phyloP scores from a whole-genome alignment of 2,797 vertebrate genomes.

The Phoxinus dragarum region DNA sequence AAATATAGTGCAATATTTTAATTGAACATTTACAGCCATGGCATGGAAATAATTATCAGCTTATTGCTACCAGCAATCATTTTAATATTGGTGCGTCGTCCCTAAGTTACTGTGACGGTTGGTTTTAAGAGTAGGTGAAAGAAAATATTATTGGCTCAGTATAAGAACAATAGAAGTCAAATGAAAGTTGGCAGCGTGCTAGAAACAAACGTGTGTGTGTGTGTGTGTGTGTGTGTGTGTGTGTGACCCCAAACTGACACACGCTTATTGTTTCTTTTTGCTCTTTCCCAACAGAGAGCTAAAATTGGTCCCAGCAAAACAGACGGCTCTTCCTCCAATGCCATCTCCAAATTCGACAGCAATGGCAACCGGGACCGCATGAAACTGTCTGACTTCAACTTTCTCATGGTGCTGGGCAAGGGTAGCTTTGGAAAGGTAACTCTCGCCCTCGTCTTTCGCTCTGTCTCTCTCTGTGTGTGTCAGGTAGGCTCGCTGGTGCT shows the following conservation, averaged over 20 bases:
- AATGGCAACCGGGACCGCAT: conserved; percentile 93
- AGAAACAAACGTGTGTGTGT: too few relatives aligned
- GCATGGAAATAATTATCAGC: neutral
- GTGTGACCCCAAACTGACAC: neutral
- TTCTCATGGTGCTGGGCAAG: conserved; percentile 97
- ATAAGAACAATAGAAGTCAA: conserved; percentile 22
- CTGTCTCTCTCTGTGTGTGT: conserved; percentile 28
- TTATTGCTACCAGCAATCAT: neutral
- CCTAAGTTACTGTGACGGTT: neutral
- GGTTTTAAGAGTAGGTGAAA: neutral
- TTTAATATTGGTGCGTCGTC: neutral
- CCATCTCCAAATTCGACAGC: conserved; percentile 90
- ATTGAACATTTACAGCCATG: neutral
- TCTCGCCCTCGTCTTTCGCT: neutral
- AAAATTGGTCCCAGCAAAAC: conserved; percentile 85
- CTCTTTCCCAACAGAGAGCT: conserved; percentile 82
- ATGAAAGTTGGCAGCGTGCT: neutral
- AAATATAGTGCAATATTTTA: neutral
- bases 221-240: conserved; percentile 13
- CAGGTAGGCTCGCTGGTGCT: conserved; percentile 59
- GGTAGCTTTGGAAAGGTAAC: conserved; percentile 97
- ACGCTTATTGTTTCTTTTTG: conserved; percentile 38
- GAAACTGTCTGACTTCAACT: conserved; percentile 95
- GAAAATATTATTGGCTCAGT: neutral
- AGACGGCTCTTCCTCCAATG: conserved; percentile 83